phyloP scores from a whole-genome alignment of 2,888 invertebrate species.

The Andrena trimmerana region DNA sequence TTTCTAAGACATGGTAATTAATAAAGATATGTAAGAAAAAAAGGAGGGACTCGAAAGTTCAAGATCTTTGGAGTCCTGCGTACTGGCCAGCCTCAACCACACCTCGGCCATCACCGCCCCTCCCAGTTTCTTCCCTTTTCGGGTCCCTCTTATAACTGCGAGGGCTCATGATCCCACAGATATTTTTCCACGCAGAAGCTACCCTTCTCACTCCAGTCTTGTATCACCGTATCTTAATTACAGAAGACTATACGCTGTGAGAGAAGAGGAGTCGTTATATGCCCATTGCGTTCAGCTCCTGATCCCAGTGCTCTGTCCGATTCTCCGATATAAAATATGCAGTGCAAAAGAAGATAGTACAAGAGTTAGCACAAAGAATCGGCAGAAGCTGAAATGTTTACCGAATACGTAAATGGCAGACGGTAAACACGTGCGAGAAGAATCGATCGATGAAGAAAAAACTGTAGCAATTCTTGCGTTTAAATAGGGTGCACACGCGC shows the following conservation, averaged over 20 bases:
- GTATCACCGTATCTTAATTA: background rate
- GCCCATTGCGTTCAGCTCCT: background rate
- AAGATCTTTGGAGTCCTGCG: no score
- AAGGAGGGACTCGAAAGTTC: no score
- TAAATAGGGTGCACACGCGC: background rate
- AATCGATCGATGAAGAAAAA: background rate
- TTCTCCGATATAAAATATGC: background rate
- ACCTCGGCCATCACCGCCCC: no score
- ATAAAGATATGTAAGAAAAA: conserved; percentile 29
- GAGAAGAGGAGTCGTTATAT: background rate
- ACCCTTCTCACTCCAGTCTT: background rate
- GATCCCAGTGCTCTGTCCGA: background rate
- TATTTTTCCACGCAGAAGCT: conserved; percentile 48
- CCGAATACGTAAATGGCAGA: background rate
- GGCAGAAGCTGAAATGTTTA: background rate
- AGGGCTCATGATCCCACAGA: no score
- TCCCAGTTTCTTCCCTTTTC: no score
- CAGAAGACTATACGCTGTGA: background rate
- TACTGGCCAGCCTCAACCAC: no score
- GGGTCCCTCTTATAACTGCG: no score
- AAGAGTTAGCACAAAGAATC: no score
- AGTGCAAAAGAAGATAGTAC: no score
- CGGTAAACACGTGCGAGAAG: background rate
- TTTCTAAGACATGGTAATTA: conserved; percentile 15
- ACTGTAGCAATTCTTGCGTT: background rate